Evolutionary conservation across 2,113 vertebrate species (phyloP).

Genomic region (Carettochelys insculpta): DNA sequence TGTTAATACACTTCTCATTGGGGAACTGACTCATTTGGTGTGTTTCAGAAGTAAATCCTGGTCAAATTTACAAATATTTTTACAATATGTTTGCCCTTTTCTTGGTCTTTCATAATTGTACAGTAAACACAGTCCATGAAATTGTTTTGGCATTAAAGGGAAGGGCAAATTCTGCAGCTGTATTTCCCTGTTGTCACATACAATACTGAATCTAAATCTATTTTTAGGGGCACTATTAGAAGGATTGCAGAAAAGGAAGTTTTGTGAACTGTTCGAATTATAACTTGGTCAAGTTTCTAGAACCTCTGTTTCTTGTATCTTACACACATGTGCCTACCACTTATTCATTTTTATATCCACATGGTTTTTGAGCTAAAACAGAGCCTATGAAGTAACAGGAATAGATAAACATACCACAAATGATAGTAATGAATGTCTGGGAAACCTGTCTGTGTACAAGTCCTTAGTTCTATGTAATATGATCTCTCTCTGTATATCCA

Average conservation of each 20-base stretch:
- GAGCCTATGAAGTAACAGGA: background rate
- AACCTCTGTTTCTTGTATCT: background rate
- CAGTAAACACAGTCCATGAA: accelerated
- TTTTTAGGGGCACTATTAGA: background rate
- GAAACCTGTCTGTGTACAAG: background rate
- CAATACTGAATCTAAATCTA: background rate
- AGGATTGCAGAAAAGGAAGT: background rate
- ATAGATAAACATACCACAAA: background rate
- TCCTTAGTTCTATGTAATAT: background rate
- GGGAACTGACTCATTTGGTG: background rate
- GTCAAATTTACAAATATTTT: background rate
- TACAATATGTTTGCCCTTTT: accelerated
- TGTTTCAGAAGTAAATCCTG: accelerated
- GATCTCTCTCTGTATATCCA: too few species aligned
- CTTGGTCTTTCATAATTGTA: background rate
- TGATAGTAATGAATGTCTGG: background rate
- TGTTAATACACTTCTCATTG: background rate
- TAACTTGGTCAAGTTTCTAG: background rate
- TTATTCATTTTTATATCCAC: background rate
- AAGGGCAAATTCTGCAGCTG: background rate
- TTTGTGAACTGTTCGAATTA: background rate
- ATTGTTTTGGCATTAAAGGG: background rate
- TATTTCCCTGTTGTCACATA: background rate
- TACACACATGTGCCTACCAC: background rate
- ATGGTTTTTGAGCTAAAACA: background rate